A percentile compares a stretch with the other conserved stretches of the same genome.
These are phyloP conservation scores for Balaenoptera acutorostrata DNA, from an alignment of 2,113 vertebrate genomes.

Conservation along the genomic window DNA sequence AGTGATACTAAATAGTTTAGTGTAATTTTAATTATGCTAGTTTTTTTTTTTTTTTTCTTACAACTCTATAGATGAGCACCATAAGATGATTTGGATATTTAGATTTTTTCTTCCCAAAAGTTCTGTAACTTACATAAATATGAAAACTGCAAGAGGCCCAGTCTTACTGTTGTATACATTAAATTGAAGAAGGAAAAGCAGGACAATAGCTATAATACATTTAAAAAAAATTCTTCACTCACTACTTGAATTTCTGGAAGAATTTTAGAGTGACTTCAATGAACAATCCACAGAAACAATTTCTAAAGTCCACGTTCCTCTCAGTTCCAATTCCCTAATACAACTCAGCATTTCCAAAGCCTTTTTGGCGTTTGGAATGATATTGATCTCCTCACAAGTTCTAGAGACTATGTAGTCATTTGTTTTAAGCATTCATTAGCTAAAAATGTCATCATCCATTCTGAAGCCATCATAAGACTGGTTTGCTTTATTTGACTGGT, in stretches of 20 bases:
- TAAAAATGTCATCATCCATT: background rate
- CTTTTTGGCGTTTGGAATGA: background rate
- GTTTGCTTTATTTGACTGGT: background rate
- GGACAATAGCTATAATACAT: background rate
- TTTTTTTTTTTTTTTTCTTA: slow-evolving; percentile 25
- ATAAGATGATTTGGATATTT: background rate
- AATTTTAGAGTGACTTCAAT: background rate
- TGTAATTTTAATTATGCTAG: background rate
- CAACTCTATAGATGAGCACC: background rate
- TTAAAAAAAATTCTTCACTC: background rate
- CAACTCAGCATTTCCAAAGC: background rate
- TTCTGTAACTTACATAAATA: background rate
- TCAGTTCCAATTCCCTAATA: background rate
- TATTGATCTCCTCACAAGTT: background rate
- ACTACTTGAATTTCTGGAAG: background rate
- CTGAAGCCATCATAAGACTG: background rate
- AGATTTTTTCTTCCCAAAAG: background rate
- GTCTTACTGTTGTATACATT: background rate
- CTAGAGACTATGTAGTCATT: background rate
- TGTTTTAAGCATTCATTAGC: background rate
- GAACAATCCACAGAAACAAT: background rate
- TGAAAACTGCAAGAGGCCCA: background rate
- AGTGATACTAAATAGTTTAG: background rate
- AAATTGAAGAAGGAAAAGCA: background rate
- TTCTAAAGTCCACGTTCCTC: background rate